Conservation (phyloP, 2,797 vertebrate genomes). For the Neostethus bicornis region DNA sequence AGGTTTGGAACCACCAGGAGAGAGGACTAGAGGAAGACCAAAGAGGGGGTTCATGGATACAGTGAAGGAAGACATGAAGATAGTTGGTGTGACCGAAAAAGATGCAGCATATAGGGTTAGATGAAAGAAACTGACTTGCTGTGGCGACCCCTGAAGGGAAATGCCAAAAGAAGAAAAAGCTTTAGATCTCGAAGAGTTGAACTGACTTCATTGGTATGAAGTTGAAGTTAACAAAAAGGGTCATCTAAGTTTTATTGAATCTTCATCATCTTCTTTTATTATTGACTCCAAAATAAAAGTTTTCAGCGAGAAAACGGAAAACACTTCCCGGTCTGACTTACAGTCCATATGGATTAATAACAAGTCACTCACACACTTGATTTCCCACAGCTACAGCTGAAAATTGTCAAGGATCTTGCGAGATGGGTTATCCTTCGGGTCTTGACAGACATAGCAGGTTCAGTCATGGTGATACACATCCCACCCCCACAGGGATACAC, state of each 20-base stretch:
- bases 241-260: background rate
- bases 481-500: background rate
- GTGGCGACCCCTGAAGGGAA: no score
- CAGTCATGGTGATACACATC: background rate
- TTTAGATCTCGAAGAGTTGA: no score
- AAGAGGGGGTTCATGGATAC: no score
- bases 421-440: conserved; percentile 5
- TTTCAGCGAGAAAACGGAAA: background rate
- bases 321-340: background rate
- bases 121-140: no score
- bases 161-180: no score
- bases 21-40: no score
- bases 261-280: background rate
- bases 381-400: background rate
- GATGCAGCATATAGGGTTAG: no score
- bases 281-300: background rate
- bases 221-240: background rate
- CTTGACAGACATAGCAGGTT: background rate
- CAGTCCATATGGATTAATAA: conserved; percentile 1
- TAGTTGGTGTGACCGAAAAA: no score
- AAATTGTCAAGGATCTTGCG: conserved; percentile 13
- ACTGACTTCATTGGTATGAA: background rate
- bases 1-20: no score
- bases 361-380: background rate
- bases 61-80: no score